Evolutionary conservation across 2,888 invertebrate species (phyloP), one percentile per base, ranked within the genome.

Genomic region (Leptinotarsa rubiginosa): DNA sequence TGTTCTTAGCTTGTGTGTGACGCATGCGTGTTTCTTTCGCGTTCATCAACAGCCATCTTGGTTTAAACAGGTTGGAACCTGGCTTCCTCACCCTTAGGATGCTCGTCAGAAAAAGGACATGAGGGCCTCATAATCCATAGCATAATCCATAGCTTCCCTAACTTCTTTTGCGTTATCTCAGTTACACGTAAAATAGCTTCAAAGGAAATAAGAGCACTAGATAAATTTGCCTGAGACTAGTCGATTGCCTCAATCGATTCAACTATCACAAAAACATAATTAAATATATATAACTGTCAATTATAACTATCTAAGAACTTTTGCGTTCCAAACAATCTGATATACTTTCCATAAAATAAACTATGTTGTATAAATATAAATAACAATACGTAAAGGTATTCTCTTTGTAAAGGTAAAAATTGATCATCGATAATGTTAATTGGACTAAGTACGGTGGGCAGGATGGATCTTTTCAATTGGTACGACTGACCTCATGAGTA

Each of bases 361-460:
- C 86, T 86, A 85, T 86, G 80, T 81, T 78, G 84, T 86, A 86
- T 85, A 87, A 87, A 86, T 87, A 87, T 87, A 87, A 87, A 86
- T 86, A 87, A 87, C 86, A 87, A 86, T 86, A 87, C 86, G 84
- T 86, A 87, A 86, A 86, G 84, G 85, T 86, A 85, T 85, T 83
- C 83, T 81, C 80, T 77, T 70, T 69, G 79, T 77, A 81, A 81
- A 82, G 79, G 80, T 81, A 80, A 79, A 80, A 78, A 72, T 80
- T 78, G 79, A 79, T 79, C 78, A 75, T 77, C 70, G 78, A 78
- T 76, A 78, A 80, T 70, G 78, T 79, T 76, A 78, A 80, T 78
- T 83, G 78, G 78, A 79, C 83, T 83, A 83, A 82, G 82, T 82
- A 82, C 82, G 75, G 75, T 74, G 75, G 78, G 78, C 74, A 75